Conservation (phyloP, 1,140 invertebrate genomes). For the Drosophila pruinosa region DNA sequence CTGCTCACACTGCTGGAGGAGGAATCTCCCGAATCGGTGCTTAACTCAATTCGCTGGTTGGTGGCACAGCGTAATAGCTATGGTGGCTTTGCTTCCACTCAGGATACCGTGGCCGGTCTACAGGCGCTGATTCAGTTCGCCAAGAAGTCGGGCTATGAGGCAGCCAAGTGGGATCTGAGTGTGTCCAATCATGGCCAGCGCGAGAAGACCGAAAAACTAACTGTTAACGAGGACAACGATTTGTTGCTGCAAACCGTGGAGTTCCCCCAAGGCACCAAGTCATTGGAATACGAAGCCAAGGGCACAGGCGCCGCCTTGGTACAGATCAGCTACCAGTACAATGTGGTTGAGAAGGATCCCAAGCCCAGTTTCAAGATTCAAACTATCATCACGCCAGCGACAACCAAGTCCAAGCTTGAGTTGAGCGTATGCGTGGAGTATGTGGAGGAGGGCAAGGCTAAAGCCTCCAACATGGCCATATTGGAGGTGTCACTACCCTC, state of each 20-base stretch:
- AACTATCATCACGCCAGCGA: constrained; percentile 89
- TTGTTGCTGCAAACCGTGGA: constrained; percentile 71
- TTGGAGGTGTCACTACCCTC: constrained; percentile 93
- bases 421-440: constrained; percentile 88
- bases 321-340: constrained; percentile 91
- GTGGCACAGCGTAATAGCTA: constrained; percentile 89
- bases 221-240: constrained; percentile 62
- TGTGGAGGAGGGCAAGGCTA: constrained; percentile 58
- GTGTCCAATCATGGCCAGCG: constrained; percentile 52
- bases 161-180: constrained; percentile 57
- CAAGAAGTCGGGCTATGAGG: constrained; percentile 68
- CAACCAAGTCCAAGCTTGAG: constrained; percentile 88
- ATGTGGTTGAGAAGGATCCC: constrained; percentile 91
- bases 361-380: constrained; percentile 90
- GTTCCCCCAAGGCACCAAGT: constrained; percentile 68
- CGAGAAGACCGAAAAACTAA: constrained; percentile 63
- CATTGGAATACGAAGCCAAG: constrained; percentile 85
- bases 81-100: constrained; percentile 90
- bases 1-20: constrained; percentile 86
- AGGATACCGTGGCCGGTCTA: constrained; percentile 88
- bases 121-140: constrained; percentile 87
- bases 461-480: constrained; percentile 92
- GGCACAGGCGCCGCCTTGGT: constrained; percentile 91
- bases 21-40: constrained; percentile 49
- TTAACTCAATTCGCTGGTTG: constrained; percentile 88